These are phyloP conservation scores for Pteria penguin DNA, from an alignment of 2,888 invertebrate species.

Conservation along the genomic window DNA sequence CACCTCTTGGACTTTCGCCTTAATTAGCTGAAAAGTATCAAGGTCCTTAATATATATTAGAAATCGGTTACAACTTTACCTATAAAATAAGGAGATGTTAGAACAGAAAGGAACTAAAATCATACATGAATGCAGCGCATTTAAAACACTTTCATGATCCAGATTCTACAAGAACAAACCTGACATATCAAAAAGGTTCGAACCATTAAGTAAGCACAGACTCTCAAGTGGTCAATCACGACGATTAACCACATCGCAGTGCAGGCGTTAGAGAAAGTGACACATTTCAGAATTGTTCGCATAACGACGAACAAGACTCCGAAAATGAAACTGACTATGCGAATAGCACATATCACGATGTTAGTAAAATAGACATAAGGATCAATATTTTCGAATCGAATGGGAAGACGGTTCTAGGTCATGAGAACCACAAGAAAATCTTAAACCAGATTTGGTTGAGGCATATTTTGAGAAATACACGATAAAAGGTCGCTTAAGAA, in stretches of 20 bases:
- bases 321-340: not conserved
- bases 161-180: too few relatives aligned
- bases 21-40: not conserved
- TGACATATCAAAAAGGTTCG: too few relatives aligned
- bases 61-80: not conserved
- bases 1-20: not conserved
- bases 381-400: not conserved
- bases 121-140: not conserved
- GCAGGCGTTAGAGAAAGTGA: not conserved
- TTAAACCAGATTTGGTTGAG: not conserved
- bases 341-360: not conserved
- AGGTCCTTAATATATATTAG: not conserved
- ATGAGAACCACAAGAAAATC: conserved; percentile 19
- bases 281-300: not conserved
- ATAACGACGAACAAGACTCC: not conserved
- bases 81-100: not conserved
- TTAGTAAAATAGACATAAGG: not conserved
- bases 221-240: not conserved
- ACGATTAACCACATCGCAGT: not conserved
- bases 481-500: not conserved
- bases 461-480: not conserved
- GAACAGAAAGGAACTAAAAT: not conserved
- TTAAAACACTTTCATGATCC: not conserved
- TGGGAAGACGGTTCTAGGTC: conserved; percentile 5
- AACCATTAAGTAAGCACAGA: not conserved